Evolutionary conservation across 92 coral and sea anemone species (phyloP).

Genomic region (Paragorgia papillata): DNA sequence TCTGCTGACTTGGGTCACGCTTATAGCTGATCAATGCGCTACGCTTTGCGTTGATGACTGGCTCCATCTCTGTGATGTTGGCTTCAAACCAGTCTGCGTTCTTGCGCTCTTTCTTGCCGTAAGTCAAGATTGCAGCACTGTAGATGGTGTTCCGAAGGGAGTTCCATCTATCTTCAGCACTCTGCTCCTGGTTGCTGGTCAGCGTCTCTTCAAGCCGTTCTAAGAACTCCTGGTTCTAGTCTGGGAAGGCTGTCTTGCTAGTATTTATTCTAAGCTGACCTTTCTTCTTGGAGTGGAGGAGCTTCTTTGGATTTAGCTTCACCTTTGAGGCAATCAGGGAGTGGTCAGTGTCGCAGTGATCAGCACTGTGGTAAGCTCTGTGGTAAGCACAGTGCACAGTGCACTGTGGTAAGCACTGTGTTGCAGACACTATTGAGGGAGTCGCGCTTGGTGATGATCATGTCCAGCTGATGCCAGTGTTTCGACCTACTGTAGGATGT

Average conservation of each 20-base stretch:
- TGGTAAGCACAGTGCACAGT: no score
- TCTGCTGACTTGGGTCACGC: constrained; percentile 23
- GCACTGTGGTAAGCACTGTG: constrained; percentile 7
- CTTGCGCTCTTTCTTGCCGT: constrained; percentile 5
- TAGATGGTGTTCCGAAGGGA: constrained; percentile 10
- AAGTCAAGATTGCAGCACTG: background rate
- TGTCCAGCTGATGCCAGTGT: constrained; percentile 53
- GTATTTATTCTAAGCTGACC: constrained; percentile 17
- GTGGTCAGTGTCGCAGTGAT: constrained; percentile 50
- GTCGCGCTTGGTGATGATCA: constrained; percentile 38
- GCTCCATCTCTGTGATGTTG: constrained; percentile 21
- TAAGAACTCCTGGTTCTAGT: background rate
- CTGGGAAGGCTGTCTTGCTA: background rate
- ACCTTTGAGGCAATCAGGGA: constrained; percentile 40
- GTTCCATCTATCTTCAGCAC: constrained; percentile 15
- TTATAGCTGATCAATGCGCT: constrained; percentile 27
- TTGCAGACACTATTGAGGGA: constrained; percentile 34
- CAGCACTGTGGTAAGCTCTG: constrained; percentile 46
- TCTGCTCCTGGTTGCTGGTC: background rate
- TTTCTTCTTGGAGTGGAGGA: constrained; percentile 28
- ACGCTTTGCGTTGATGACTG: constrained; percentile 14
- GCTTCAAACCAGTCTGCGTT: constrained; percentile 29
- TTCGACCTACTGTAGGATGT: constrained; percentile 28
- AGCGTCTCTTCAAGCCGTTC: background rate
- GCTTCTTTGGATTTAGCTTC: constrained; percentile 46